phyloP scores from a whole-genome alignment of 2,888 invertebrate genomes.

The Limnephilus lunatus region DNA sequence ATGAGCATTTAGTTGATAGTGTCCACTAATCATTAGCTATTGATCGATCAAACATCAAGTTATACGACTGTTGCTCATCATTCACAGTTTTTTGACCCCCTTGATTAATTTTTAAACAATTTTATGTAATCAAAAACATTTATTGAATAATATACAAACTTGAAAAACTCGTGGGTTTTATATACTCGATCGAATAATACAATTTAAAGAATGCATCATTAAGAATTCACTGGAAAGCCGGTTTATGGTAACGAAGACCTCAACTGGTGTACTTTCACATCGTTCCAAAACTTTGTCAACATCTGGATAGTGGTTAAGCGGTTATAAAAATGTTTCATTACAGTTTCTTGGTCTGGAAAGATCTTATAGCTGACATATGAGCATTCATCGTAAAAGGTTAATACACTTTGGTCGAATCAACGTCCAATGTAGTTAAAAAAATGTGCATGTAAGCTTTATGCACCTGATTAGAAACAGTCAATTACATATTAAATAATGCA shows the following conservation, averaged over 20 bases:
- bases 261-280: not conserved
- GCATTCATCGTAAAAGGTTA: not conserved
- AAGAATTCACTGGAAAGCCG: not conserved
- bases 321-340: not conserved
- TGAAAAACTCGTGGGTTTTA: not conserved
- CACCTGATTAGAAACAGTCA: not conserved
- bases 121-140: not conserved
- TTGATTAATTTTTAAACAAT: not conserved
- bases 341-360: not conserved
- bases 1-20: too few species aligned
- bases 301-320: not conserved
- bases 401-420: not conserved
- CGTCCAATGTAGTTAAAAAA: not conserved
- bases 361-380: not conserved
- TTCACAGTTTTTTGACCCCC: not conserved
- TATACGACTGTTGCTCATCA: too few species aligned
- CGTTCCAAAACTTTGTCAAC: not conserved
- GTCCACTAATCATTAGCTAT: too few species aligned
- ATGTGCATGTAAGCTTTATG: not conserved
- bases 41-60: too few species aligned
- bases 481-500: not conserved
- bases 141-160: not conserved
- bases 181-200: not conserved
- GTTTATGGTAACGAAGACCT: not conserved
- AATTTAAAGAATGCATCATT: not conserved